These are phyloP conservation scores for Heliconius aoede DNA, from an alignment of 2,888 invertebrate genomes.

Conservation along the genomic window DNA sequence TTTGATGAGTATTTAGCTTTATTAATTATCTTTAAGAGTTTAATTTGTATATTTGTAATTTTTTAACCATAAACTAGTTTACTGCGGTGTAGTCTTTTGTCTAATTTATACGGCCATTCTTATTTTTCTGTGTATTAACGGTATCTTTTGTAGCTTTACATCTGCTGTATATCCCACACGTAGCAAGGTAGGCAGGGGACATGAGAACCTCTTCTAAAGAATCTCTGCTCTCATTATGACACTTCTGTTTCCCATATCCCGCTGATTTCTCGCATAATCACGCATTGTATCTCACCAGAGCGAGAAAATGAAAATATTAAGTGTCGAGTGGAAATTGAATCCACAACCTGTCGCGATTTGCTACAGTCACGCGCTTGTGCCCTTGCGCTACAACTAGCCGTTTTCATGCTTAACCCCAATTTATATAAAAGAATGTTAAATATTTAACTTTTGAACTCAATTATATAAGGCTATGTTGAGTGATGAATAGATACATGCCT, in stretches of 20 bases:
- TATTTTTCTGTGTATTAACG: too few species aligned
- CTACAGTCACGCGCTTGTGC: too few species aligned
- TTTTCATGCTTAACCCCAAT: too few species aligned
- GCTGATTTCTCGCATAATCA: not conserved
- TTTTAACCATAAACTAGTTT: not conserved
- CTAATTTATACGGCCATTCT: too few species aligned
- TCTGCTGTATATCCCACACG: too few species aligned
- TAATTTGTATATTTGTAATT: not conserved
- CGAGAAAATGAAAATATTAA: not conserved
- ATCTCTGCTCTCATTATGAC: too few species aligned
- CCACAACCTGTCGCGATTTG: not conserved
- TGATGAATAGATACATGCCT: too few species aligned
- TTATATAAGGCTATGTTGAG: too few species aligned
- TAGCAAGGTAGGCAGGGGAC: not conserved
- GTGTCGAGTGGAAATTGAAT: not conserved
- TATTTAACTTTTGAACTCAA: too few species aligned
- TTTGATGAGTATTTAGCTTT: conserved; percentile 16
- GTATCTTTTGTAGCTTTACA: too few species aligned
- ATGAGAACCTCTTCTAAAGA: not conserved
- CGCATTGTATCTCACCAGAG: not conserved
- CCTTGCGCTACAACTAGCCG: too few species aligned
- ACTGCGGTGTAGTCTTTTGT: not conserved
- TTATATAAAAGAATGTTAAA: too few species aligned
- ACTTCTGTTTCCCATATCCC: not conserved
- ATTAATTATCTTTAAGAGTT: not conserved